A percentile compares a stretch with the other conserved stretches of the same genome.
Evolutionary conservation across 2,888 invertebrate species (phyloP).

Genomic region (Caenorhabditis angaria): DNA sequence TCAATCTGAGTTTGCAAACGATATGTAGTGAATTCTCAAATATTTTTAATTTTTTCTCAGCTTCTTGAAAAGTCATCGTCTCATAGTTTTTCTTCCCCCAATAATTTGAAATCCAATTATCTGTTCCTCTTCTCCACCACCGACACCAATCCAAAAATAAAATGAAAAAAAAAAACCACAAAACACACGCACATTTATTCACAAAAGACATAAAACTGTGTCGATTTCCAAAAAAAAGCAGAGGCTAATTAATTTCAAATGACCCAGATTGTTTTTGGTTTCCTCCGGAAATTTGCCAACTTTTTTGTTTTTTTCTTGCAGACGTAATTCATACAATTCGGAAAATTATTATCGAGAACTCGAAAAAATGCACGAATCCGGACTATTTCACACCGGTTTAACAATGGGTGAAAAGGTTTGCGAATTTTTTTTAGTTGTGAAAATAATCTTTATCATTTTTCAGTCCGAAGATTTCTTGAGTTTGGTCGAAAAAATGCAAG

Average conservation of each 20-base stretch:
- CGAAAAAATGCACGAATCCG: constrained; percentile 50
- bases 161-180: neutral
- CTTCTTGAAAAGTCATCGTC: too few relatives aligned
- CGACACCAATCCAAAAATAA: neutral
- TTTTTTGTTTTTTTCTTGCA: constrained; percentile 35
- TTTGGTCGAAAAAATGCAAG: constrained; percentile 90
- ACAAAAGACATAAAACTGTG: neutral
- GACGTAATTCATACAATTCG: constrained; percentile 65
- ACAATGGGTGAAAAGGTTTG: neutral
- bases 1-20: too few relatives aligned
- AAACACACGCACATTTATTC: too few relatives aligned
- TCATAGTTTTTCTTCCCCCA: too few relatives aligned
- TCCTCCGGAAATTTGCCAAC: neutral
- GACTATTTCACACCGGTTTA: constrained; percentile 49
- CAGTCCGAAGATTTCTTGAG: constrained; percentile 84
- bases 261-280: constrained; percentile 4
- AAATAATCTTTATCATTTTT: constrained; percentile 21
- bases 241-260: neutral
- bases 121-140: neutral
- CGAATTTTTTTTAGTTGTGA: neutral
- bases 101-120: too few relatives aligned
- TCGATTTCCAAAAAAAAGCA: too few relatives aligned
- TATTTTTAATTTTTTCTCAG: too few relatives aligned
- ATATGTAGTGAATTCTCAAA: too few relatives aligned
- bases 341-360: constrained; percentile 52